Conservation (phyloP, 2,888 invertebrate genomes). For the Anarsia innoxiella region DNA sequence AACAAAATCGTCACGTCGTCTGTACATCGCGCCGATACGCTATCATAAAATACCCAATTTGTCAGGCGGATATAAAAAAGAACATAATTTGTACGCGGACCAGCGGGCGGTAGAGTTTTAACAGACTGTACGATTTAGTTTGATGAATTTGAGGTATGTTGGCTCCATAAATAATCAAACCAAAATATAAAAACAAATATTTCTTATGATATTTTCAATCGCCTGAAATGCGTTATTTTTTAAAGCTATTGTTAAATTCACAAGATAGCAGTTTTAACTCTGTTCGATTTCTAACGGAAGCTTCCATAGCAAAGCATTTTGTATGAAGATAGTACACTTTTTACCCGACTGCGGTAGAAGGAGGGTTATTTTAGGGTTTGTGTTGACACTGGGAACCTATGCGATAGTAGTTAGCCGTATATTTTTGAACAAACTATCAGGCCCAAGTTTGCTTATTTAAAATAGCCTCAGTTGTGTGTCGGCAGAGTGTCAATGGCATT, state of each 20-base stretch:
- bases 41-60: conserved; percentile 11
- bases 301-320: too few species aligned
- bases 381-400: too few species aligned
- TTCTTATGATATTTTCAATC: not conserved
- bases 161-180: not conserved
- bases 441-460: too few species aligned
- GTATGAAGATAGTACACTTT: too few species aligned
- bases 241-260: not conserved
- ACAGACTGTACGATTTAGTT: not conserved
- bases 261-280: not conserved
- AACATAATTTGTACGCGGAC: conserved; percentile 6
- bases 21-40: not conserved
- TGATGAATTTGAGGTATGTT: not conserved
- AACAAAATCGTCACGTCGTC: conserved; percentile 4
- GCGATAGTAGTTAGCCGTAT: too few species aligned
- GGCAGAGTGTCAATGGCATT: too few species aligned
- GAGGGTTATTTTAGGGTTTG: too few species aligned
- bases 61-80: conserved; percentile 6
- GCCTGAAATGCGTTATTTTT: not conserved
- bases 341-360: too few species aligned
- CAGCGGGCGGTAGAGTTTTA: conserved; percentile 3
- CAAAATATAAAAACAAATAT: not conserved
- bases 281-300: not conserved
- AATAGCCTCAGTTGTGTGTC: too few species aligned
- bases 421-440: too few species aligned